Evolutionary conservation across 2,888 invertebrate genomes (phyloP).

Genomic region (Ligdia adustata): DNA sequence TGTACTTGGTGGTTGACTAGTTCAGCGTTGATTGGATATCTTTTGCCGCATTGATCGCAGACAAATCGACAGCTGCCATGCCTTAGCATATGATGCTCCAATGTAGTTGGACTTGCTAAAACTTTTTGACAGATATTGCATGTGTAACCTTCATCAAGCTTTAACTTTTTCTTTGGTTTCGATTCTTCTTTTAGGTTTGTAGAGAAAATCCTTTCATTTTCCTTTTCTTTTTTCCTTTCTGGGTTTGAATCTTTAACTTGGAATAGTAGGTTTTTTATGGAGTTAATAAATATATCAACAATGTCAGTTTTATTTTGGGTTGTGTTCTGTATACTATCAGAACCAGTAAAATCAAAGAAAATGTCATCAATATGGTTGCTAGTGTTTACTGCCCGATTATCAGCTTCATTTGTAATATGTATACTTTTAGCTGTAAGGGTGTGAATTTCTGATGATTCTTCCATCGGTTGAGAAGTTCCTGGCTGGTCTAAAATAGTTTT

Average conservation of each 20-base stretch:
- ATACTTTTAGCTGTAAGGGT: too few relatives aligned
- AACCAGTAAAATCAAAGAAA: too few relatives aligned
- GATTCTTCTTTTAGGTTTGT: slow-evolving; percentile 8
- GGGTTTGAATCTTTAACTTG: too few relatives aligned
- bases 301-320: slow-evolving; percentile 12
- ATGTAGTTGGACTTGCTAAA: slow-evolving; percentile 58
- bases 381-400: slow-evolving; percentile 7
- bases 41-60: slow-evolving; percentile 72
- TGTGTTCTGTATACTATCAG: too few relatives aligned
- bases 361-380: slow-evolving; percentile 7
- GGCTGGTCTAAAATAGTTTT: slow-evolving; percentile 1
- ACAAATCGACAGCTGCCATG: slow-evolving; percentile 63
- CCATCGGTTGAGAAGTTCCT: slow-evolving; percentile 10
- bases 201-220: slow-evolving; percentile 24
- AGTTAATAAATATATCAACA: slow-evolving; percentile 23
- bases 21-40: slow-evolving; percentile 54
- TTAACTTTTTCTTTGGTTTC: slow-evolving; percentile 15
- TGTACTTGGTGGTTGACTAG: slow-evolving; percentile 61
- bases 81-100: slow-evolving; percentile 65
- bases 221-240: too few relatives aligned
- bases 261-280: too few relatives aligned
- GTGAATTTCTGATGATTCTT: too few relatives aligned
- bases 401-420: too few relatives aligned
- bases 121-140: slow-evolving; percentile 63
- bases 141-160: slow-evolving; percentile 29